Evolutionary conservation across 2,888 invertebrate genomes (phyloP), one percentile per base, ranked within the genome.

Genomic region (Phyto melanocephala): DNA sequence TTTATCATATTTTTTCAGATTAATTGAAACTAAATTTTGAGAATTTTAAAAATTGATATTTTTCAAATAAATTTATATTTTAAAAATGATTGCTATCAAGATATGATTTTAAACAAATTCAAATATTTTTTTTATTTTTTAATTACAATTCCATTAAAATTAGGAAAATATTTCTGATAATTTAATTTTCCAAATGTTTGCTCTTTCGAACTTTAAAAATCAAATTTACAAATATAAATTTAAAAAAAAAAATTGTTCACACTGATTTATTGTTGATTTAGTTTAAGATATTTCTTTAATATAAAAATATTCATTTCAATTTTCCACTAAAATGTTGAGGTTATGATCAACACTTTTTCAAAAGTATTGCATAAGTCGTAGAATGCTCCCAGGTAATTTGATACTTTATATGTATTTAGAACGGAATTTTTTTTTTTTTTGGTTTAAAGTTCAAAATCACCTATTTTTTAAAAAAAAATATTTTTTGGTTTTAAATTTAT

Each of bases 341-440:
- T 79, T 72, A 72, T 50, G 60, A 60, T 65, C 22, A 0, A n/a
- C 28, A 40, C 45, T 62, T 4, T 37, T 52, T 33, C 24, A 40
- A 8, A 33, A 4, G 24, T 7, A 52, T 80, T 80, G 37, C 79
- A 68, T 80, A 80, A 80, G 24, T 7, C 8, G 24, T 37, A 15
- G 50, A 40, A 28, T 5, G 2, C 22, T 17, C 13, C 0, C 15
- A 7, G 0, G 74, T 74, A 76, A 80, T 37, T 76, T 52, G 58
- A 80, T 70, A 81, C 13, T 60, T 28, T n/a, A n/a, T n/a, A 13
- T 10, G 28, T 5, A 5, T 28, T 28, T 28, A 28, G 28, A 15
- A 20, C 13, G 40, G 28, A 68, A 60, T 20, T 40, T 54, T 37
- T 17, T 15, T 28, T 24, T 58, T 58, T 37, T 62, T 2, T 2